phyloP scores from a whole-genome alignment of 2,888 invertebrate genomes.

The Drosophila diplacantha region DNA sequence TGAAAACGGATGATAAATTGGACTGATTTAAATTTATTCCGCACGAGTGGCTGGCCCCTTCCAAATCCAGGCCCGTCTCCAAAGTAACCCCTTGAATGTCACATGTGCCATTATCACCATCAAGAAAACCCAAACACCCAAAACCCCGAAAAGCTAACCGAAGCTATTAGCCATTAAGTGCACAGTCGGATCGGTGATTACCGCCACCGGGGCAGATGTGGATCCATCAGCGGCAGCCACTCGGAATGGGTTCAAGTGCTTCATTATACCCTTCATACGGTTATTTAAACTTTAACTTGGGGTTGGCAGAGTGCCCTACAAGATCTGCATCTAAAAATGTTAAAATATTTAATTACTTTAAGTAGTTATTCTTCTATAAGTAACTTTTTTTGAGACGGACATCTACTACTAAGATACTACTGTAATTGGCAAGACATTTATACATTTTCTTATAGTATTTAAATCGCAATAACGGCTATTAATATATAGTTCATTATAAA shows the following conservation, averaged over 20 bases:
- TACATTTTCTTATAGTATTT: not conserved
- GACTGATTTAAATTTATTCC: constrained; percentile 34
- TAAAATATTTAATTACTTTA: too few species aligned
- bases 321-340: not conserved
- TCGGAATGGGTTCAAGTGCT: constrained; percentile 58
- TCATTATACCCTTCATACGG: constrained; percentile 12
- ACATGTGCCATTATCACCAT: constrained; percentile 34
- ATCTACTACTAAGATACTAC: too few species aligned
- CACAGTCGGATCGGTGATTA: constrained; percentile 26
- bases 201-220: constrained; percentile 18
- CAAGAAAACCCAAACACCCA: constrained; percentile 3
- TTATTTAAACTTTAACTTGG: constrained; percentile 15
- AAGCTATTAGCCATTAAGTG: constrained; percentile 46
- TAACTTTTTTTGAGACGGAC: too few species aligned
- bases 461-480: not conserved
- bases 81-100: constrained; percentile 22
- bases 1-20: constrained; percentile 56
- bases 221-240: constrained; percentile 41
- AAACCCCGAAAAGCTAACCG: constrained; percentile 13
- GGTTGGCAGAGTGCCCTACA: not conserved
- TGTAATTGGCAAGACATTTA: too few species aligned
- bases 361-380: rapidly evolving
- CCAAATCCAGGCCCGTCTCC: constrained; percentile 27
- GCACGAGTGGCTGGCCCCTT: constrained; percentile 23
- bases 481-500: not conserved